These are phyloP conservation scores for Romanogobio albipinnatus DNA, from an alignment of 2,113 vertebrate genomes.

Conservation along the genomic window DNA sequence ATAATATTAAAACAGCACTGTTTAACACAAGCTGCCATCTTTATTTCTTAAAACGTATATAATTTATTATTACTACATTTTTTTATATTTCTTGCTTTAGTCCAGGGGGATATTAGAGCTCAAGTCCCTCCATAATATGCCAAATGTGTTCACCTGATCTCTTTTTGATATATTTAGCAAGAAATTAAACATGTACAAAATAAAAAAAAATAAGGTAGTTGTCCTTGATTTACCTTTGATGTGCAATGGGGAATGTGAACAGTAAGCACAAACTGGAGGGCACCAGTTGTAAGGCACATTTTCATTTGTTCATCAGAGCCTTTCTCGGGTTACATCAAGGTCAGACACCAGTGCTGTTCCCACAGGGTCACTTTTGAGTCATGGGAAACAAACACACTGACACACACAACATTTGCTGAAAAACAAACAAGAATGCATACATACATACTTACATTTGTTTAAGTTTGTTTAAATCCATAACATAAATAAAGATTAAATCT, in stretches of 20 bases:
- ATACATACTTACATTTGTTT: background rate
- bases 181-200: background rate
- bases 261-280: background rate
- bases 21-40: background rate
- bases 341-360: constrained; percentile 22
- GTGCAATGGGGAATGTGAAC: background rate
- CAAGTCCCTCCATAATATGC: background rate
- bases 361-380: background rate
- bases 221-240: background rate
- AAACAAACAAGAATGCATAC: background rate
- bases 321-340: background rate
- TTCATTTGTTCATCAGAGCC: background rate
- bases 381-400: background rate
- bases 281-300: background rate
- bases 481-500: too few relatives aligned
- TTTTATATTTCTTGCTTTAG: background rate
- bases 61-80: background rate
- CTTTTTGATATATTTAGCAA: background rate
- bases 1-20: too few relatives aligned
- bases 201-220: background rate
- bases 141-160: background rate
- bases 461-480: too few relatives aligned
- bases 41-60: background rate
- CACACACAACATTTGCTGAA: background rate
- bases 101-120: background rate